These are phyloP conservation scores for Thamnophis elegans DNA, from an alignment of 2,797 vertebrate genomes.

Conservation along the genomic window DNA sequence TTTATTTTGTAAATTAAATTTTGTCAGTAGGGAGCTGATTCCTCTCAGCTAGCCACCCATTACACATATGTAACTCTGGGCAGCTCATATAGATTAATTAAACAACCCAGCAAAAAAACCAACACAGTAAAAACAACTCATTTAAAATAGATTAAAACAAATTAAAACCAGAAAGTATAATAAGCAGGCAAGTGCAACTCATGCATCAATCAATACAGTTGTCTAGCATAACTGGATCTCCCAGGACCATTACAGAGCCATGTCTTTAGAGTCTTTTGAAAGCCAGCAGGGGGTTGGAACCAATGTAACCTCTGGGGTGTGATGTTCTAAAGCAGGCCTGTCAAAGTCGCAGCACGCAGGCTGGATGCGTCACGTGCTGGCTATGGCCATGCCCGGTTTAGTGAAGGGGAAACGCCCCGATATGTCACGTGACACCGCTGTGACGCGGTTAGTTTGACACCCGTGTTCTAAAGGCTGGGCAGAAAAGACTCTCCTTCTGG, in stretches of 20 bases:
- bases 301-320: background rate
- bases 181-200: background rate
- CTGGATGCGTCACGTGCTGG: rapidly evolving
- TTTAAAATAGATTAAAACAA: background rate
- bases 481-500: background rate
- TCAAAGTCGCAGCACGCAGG: too few species aligned
- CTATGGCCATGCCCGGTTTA: too few species aligned
- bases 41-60: background rate
- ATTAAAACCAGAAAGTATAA: background rate
- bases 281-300: background rate
- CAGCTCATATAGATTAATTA: background rate
- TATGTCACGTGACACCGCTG: too few species aligned
- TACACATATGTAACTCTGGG: background rate
- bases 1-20: background rate
- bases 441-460: too few species aligned
- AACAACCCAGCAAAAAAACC: background rate
- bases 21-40: too few species aligned
- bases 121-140: background rate
- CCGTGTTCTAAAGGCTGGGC: background rate
- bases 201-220: background rate
- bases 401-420: too few species aligned
- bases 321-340: background rate
- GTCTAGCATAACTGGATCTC: background rate
- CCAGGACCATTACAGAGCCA: background rate
- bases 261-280: background rate